Evolutionary conservation across 2,797 vertebrate species (phyloP), one percentile per base, ranked within the genome.

Genomic region (Kryptopterus vitreolus): DNA sequence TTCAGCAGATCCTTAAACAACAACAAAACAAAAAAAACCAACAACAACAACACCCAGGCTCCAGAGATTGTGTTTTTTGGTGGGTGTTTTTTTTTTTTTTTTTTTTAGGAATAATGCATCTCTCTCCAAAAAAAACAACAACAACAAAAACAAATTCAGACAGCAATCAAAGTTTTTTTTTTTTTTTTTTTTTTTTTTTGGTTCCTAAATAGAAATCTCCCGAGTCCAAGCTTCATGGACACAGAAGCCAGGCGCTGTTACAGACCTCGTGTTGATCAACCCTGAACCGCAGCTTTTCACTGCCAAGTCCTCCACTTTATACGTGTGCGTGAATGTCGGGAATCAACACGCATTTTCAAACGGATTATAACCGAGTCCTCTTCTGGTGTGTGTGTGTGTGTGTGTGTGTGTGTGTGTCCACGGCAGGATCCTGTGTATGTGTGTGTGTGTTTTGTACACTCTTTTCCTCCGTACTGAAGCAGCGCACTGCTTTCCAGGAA

Each of bases 401-500:
- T 59, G 31, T 58, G 18, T n/a, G 31, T 26, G 38, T 48, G 35
- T 26, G n/a, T n/a, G 33, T 38, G n/a, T 76, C 46, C 58, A 31
- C 38, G 24, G 58, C 43, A 53, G n/a, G 35, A 77, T 65, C 75
- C 59, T 35, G 29, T 22, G 9, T 22, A 11, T 24, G 16, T 59
- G 31, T 58, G 18, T n/a, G 31, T 26, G 38, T 48, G 35, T 26
- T 68, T 69, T 77, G 77, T 65, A 71, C 77, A 79, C 70, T 57
- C 57, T 69, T 82, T n/a, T 84, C 80, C 76, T 78, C 57, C 80
- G 74, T 75, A 68, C 65, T 53, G 61, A 75, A 74, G 53, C 81
- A 82, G 78, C 83, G 72, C 80, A 62, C 76, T 75, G 82, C 87
- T 89, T 89, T 87, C 87, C 86, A 89, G 85, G 88, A 89, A 88